Evolutionary conservation across 2,888 invertebrate genomes (phyloP).

Genomic region (Eupithecia dodoneata): DNA sequence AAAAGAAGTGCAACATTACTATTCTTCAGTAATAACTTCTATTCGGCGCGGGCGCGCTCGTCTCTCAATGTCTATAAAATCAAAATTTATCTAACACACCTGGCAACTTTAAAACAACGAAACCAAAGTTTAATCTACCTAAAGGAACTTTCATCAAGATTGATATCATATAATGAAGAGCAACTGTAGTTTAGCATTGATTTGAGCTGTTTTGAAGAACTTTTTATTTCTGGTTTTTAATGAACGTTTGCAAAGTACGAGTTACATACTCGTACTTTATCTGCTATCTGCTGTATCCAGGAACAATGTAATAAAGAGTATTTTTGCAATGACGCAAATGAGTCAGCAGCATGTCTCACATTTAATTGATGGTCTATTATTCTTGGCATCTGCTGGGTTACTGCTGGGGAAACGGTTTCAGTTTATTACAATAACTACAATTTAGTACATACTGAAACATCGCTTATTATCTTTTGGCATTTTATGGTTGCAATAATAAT

Average conservation of each 20-base stretch:
- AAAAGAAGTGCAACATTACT: background rate
- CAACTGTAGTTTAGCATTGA: background rate
- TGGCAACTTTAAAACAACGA: background rate
- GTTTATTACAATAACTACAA: constrained; percentile 24
- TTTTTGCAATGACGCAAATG: constrained; percentile 54
- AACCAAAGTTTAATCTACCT: constrained; percentile 1
- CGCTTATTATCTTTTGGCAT: background rate
- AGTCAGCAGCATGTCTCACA: constrained; percentile 24
- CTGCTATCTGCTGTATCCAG: too few relatives aligned
- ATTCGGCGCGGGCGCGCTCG: background rate
- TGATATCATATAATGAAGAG: background rate
- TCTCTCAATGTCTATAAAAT: background rate
- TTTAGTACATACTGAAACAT: background rate
- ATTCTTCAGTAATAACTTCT: background rate
- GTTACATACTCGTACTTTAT: too few relatives aligned
- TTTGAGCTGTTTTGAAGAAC: background rate
- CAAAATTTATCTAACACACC: background rate
- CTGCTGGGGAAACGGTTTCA: constrained; percentile 23
- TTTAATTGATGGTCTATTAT: constrained; percentile 43
- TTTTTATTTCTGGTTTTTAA: background rate
- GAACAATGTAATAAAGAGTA: constrained; percentile 35
- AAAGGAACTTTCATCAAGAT: constrained; percentile 3
- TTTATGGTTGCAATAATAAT: constrained; percentile 1
- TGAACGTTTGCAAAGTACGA: background rate
- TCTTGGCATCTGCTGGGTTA: constrained; percentile 45